phyloP scores from a whole-genome alignment of 2,888 invertebrate species.

The Nectonema munidae region DNA sequence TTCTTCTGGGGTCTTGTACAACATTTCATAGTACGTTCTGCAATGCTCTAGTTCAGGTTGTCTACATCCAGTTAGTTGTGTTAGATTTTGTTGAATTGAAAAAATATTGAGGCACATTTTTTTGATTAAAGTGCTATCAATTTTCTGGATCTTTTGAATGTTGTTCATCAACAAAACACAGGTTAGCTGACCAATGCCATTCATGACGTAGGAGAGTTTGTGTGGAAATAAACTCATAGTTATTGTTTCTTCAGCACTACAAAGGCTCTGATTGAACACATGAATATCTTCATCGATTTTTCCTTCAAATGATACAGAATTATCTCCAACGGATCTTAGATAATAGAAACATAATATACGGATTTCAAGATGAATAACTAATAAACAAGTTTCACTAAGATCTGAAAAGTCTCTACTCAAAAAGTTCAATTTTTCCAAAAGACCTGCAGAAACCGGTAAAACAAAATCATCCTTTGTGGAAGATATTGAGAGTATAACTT shows the following conservation, averaged over 20 bases:
- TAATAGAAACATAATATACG: slow-evolving; percentile 71
- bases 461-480: too few relatives aligned
- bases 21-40: slow-evolving; percentile 49
- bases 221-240: slow-evolving; percentile 39
- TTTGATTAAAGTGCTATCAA: slow-evolving; percentile 47
- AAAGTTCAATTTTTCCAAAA: too few relatives aligned
- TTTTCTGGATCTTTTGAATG: slow-evolving; percentile 40
- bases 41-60: slow-evolving; percentile 58
- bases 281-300: background rate
- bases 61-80: slow-evolving; percentile 43
- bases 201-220: slow-evolving; percentile 35
- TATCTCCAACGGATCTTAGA: slow-evolving; percentile 33
- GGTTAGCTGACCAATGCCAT: slow-evolving; percentile 45
- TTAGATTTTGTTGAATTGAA: slow-evolving; percentile 48
- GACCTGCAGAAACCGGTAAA: too few relatives aligned
- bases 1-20: slow-evolving; percentile 47
- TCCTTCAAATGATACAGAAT: slow-evolving; percentile 9
- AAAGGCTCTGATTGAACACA: background rate
- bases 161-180: slow-evolving; percentile 45
- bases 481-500: too few relatives aligned
- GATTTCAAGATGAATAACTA: slow-evolving; percentile 66
- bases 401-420: slow-evolving; percentile 50
- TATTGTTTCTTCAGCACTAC: slow-evolving; percentile 36
- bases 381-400: slow-evolving; percentile 52
- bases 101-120: slow-evolving; percentile 42